phyloP scores from a whole-genome alignment of 2,113 vertebrate genomes.

The Muscicapa adusta region DNA sequence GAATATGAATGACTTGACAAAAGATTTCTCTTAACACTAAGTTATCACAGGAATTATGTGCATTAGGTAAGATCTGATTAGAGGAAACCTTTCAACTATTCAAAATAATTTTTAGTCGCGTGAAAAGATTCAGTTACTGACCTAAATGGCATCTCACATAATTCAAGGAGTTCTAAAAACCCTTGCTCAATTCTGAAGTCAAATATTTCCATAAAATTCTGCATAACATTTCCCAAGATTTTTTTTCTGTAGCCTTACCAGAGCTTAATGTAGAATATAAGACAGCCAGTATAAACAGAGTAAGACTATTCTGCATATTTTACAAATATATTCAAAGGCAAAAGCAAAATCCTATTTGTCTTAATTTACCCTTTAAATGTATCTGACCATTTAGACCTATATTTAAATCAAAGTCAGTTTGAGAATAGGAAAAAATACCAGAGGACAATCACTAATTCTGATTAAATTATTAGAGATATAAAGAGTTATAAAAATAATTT shows the following conservation, averaged over 20 bases:
- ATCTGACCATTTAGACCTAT: not conserved
- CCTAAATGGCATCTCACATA: not conserved
- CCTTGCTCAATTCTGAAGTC: not conserved
- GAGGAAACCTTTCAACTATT: not conserved
- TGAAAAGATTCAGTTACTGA: not conserved
- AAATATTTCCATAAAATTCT: not conserved
- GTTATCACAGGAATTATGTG: not conserved
- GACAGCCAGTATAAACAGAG: not conserved
- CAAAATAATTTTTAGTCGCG: not conserved
- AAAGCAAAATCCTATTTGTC: not conserved
- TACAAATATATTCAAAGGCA: not conserved
- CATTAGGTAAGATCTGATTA: not conserved
- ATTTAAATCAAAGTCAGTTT: not conserved
- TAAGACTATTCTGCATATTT: not conserved
- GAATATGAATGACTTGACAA: not conserved
- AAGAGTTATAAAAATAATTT: not conserved
- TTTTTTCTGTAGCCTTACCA: not conserved
- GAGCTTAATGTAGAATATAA: not conserved
- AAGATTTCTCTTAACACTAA: not conserved
- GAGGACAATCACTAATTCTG: not conserved
- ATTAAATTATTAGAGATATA: not conserved
- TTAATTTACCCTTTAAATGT: not conserved
- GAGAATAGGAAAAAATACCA: not conserved
- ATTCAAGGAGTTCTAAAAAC: not conserved
- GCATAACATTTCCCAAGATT: not conserved